Evolutionary conservation across 2,888 invertebrate genomes (phyloP), one percentile per base, ranked within the genome.

Genomic region (Parnassius mnemosyne): DNA sequence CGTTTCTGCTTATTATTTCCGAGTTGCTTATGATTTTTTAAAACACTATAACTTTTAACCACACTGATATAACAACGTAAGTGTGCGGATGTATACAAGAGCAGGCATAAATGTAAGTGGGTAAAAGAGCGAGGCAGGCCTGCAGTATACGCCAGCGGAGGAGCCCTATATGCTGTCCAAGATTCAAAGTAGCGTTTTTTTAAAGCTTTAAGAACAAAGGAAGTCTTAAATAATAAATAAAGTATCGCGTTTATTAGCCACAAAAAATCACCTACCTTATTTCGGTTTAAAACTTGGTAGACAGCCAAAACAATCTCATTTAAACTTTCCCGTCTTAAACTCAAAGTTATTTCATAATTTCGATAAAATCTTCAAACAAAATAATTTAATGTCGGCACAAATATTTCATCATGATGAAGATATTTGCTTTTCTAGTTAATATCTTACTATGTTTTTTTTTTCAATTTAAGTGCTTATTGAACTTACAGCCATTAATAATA

Each of bases 331-430:
- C 57, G 49, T 57, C 61, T 53, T 52, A 42, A 57, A 43, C 53
- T 62, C 53, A 44, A 53, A 62, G 53, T 25, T 53, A 57, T 62
- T 62, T 62, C n/a, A 53, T 47, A 61, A 53, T 61, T 53, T 52
- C 61, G 51, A 61, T 61, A 56, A 61, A 61, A 61, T 52, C 52
- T 61, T 56, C 46, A 52, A 56, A 61, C 51, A 56, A 55, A 61
- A 56, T 56, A 46, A 56, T 56, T 52, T 47, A 16, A 56, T 56
- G 44, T 56, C 16, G 13, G 16, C 44, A 46, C 51, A 52, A 56
- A 56, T 50, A 25, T 61, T 51, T 55, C 12, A 49, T 43, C 13
- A 41, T 16, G 9, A 13, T 41, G 9, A 9, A 44, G n/a, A 55
- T 46, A 58, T 61, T 51, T 34, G 34, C 3, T 34, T 34, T 52